These are phyloP conservation scores for Hyalella azteca DNA, from an alignment of 2,888 invertebrate species.

Conservation along the genomic window DNA sequence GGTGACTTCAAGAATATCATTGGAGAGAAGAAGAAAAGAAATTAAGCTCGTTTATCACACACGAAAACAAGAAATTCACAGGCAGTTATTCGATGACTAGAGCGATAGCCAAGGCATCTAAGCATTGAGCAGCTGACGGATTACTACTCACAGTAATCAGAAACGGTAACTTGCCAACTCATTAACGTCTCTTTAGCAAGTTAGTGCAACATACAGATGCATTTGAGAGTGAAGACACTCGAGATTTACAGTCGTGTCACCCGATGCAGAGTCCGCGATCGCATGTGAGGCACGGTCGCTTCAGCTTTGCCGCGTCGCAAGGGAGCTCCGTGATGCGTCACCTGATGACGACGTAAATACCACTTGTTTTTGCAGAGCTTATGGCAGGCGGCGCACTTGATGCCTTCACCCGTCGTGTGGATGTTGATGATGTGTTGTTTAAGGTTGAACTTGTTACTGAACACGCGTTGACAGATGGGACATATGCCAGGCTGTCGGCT, in stretches of 20 bases:
- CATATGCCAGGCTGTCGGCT: conserved; percentile 59
- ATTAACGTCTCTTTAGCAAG: too few species aligned
- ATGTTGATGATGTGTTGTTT: conserved; percentile 60
- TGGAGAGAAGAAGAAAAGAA: too few species aligned
- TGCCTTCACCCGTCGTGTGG: conserved; percentile 59
- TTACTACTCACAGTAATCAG: too few species aligned
- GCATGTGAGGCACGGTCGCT: neutral
- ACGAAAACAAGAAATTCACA: too few species aligned
- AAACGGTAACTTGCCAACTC: too few species aligned
- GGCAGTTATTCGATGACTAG: too few species aligned
- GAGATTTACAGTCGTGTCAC: neutral
- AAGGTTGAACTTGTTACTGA: conserved; percentile 60
- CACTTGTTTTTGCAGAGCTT: conserved; percentile 60
- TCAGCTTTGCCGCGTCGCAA: conserved; percentile 50
- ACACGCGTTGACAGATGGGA: conserved; percentile 59
- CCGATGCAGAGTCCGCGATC: neutral
- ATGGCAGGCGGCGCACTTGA: conserved; percentile 59
- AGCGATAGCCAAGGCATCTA: too few species aligned
- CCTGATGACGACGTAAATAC: conserved; percentile 59
- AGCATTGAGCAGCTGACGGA: too few species aligned
- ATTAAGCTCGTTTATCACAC: too few species aligned
- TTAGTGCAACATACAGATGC: too few species aligned
- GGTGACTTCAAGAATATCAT: too few species aligned
- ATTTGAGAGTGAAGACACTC: too few species aligned
- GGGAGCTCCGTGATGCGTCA: conserved; percentile 59